Percentiles rank a stretch among this genome's conserved stretches.
These are phyloP conservation scores for Drosophila phalerata DNA, from an alignment of 2,888 invertebrate species.

Conservation along the genomic window DNA sequence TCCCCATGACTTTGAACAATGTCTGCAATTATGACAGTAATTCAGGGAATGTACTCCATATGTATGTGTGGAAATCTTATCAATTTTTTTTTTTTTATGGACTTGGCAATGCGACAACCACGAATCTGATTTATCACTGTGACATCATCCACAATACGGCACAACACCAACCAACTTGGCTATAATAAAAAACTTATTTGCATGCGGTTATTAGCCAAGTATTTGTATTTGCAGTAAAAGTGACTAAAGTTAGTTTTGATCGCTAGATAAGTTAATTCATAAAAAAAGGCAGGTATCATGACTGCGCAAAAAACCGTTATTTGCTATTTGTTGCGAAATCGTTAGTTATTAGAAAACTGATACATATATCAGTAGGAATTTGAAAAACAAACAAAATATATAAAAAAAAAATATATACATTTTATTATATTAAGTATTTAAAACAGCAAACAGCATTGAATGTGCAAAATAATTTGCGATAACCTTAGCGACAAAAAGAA, in stretches of 20 bases:
- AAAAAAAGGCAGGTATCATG: constrained; percentile 41
- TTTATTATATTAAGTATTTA: constrained; percentile 38
- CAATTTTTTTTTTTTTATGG: too few species aligned
- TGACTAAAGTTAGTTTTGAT: constrained; percentile 11
- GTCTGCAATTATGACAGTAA: constrained; percentile 26
- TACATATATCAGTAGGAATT: neutral
- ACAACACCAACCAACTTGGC: constrained; percentile 31
- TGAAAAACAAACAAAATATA: neutral
- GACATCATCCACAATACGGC: constrained; percentile 60
- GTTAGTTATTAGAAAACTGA: neutral
- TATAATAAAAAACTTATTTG: constrained; percentile 8
- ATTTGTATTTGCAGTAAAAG: constrained; percentile 17
- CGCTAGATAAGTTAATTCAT: constrained; percentile 37
- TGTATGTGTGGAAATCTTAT: constrained; percentile 38
- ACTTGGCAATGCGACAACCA: constrained; percentile 39
- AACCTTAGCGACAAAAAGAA: constrained; percentile 57
- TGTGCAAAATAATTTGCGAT: constrained; percentile 65
- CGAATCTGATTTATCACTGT: constrained; percentile 62
- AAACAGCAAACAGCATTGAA: constrained; percentile 53
- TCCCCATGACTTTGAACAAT: neutral
- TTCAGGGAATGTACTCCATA: constrained; percentile 32
- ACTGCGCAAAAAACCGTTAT: constrained; percentile 47
- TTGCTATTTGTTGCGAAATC: constrained; percentile 48
- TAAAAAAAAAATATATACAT: constrained; percentile 23
- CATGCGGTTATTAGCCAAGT: neutral